These are phyloP conservation scores for Pseudococcus viburni DNA, from an alignment of 2,888 invertebrate genomes.

Conservation along the genomic window DNA sequence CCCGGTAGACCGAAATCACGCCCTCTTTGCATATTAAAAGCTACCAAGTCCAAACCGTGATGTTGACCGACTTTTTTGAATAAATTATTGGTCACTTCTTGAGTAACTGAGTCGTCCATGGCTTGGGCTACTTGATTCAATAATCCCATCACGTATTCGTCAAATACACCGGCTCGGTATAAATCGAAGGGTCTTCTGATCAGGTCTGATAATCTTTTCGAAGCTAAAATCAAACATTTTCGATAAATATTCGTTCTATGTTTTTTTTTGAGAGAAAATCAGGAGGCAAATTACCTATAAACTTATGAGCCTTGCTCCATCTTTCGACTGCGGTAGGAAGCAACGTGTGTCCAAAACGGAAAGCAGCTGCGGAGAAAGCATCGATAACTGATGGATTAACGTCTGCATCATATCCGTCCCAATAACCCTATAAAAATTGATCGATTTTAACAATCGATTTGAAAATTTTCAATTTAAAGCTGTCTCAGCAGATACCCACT, in stretches of 20 bases:
- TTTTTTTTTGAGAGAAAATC: not conserved
- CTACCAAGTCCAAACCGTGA: conserved; percentile 91
- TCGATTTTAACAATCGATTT: not conserved
- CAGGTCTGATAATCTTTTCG: conserved; percentile 88
- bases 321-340: conserved; percentile 93
- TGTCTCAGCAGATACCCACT: conserved; percentile 67
- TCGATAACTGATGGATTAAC: conserved; percentile 92
- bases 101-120: conserved; percentile 94
- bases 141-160: conserved; percentile 93
- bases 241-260: not conserved
- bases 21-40: conserved; percentile 94
- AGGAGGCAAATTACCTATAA: conserved; percentile 80
- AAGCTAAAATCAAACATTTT: conserved; percentile 76
- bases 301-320: conserved; percentile 96
- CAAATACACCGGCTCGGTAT: conserved; percentile 90
- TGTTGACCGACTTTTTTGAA: conserved; percentile 78
- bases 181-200: conserved; percentile 91
- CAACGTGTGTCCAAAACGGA: conserved; percentile 91
- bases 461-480: not conserved
- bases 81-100: conserved; percentile 85
- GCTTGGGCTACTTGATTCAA: conserved; percentile 96
- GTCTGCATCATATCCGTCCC: conserved; percentile 86
- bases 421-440: conserved; percentile 76
- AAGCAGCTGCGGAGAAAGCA: conserved; percentile 92
- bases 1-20: conserved; percentile 93